Evolutionary conservation across 92 coral and sea anemone genomes (phyloP).

Genomic region (Phymanthus crucifer): DNA sequence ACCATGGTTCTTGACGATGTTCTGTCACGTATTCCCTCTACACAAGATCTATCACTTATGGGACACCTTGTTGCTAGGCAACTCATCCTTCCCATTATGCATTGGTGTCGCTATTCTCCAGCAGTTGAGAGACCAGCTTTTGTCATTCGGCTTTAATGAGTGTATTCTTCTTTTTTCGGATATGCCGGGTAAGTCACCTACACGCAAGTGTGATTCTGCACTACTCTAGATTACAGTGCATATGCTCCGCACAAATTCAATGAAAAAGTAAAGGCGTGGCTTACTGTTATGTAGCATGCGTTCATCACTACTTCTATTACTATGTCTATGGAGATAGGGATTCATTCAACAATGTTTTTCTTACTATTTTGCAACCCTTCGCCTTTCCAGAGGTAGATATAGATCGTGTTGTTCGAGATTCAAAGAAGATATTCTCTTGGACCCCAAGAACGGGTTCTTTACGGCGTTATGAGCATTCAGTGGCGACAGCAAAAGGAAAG

Average conservation of each 20-base stretch:
- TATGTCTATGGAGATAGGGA: too few relatives aligned
- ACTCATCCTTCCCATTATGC: slow-evolving; percentile 97
- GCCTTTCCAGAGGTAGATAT: slow-evolving; percentile 74
- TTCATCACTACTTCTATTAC: too few relatives aligned
- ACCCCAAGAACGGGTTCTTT: slow-evolving; percentile 89
- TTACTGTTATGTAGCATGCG: too few relatives aligned
- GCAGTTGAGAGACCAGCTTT: slow-evolving; percentile 90
- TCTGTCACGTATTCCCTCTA: slow-evolving; percentile 95
- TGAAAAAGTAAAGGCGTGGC: too few relatives aligned
- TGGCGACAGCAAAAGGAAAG: slow-evolving; percentile 58
- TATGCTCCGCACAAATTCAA: too few relatives aligned
- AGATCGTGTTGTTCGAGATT: slow-evolving; percentile 95
- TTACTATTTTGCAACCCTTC: not conserved
- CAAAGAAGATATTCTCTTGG: slow-evolving; percentile 87
- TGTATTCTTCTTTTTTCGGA: slow-evolving; percentile 96
- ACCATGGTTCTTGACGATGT: slow-evolving; percentile 99
- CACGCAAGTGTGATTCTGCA: too few relatives aligned
- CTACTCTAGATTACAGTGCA: too few relatives aligned
- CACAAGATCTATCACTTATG: slow-evolving; percentile 95
- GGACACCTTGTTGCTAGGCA: slow-evolving; percentile 96
- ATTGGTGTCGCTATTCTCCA: slow-evolving; percentile 97
- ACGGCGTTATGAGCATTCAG: slow-evolving; percentile 71
- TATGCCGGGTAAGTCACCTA: slow-evolving; percentile 80
- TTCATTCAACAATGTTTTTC: too few relatives aligned
- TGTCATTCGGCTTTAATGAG: slow-evolving; percentile 97